Evolutionary conservation across 2,797 vertebrate genomes (phyloP), one percentile per base, ranked within the genome.

Genomic region (Moxostoma hubbsi): DNA sequence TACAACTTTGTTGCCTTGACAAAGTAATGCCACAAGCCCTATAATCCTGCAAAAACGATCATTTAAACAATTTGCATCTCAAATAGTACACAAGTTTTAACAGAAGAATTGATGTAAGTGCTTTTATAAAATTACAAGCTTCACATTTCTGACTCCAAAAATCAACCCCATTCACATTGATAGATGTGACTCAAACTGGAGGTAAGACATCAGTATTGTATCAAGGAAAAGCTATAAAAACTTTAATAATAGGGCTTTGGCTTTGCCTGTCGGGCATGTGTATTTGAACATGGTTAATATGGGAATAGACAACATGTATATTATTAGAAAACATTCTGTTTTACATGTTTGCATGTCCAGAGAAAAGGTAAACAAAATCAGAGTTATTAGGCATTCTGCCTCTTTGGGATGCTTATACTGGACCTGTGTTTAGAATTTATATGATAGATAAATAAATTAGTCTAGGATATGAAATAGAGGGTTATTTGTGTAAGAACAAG

Each of bases 401-500:
- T 11, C 11, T 63, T 45, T 0, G 8, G 36, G 10, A 5, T 10
- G 6, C 5, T 24, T 47, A 53, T 47, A 54, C 45, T n/a, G 10
- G 72, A 63, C 15, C 13, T 1, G 15, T 63, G n/a, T 64, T 64
- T 71, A 36, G 12, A 64, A 11, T 1, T 55, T 63, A 16, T 36
- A 55, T 46, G 67, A 63, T 62, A 36, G 67, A 63, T 62, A 36
- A 71, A 55, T 63, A 49, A 11, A 63, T 77, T 6, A 55, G 36
- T 55, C 67, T 54, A 53, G 15, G 5, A 24, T 2, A 4, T 64
- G 61, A 66, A 78, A 75, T 45, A 75, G 54, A 59, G 45, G 53
- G 18, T 50, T 51, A 73, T 65, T 49, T 79, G 77, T 79, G 11
- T 45, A 13, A 49, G 77, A 72, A 72, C 77, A 72, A 73, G 69